These are phyloP conservation scores for Anolis sagrei DNA, from an alignment of 2,113 vertebrate genomes.

Conservation along the genomic window DNA sequence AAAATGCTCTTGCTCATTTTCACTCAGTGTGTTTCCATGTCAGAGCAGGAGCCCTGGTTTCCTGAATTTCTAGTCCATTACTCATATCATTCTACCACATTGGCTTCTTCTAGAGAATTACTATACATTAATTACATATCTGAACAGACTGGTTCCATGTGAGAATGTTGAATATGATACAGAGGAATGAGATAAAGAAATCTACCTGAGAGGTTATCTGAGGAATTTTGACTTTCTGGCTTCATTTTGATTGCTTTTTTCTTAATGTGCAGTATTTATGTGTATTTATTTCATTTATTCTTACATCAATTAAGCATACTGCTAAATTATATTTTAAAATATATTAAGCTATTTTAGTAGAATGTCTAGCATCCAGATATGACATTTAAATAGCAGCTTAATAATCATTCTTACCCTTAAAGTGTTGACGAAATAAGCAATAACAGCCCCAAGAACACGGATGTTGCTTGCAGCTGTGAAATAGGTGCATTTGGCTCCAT, in stretches of 20 bases:
- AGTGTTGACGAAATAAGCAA: conserved; percentile 32
- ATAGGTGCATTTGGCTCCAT: conserved; percentile 42
- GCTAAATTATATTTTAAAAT: neutral
- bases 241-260: neutral
- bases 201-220: neutral
- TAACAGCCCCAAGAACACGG: conserved; percentile 47
- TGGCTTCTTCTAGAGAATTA: neutral
- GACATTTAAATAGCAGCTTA: neutral
- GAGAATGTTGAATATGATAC: neutral
- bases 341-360: neutral
- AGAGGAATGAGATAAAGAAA: neutral
- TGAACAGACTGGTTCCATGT: neutral
- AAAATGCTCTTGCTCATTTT: too few relatives aligned
- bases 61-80: too few relatives aligned
- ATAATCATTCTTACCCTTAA: conserved; percentile 32
- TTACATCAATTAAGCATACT: neutral
- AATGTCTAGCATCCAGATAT: neutral
- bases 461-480: conserved; percentile 45
- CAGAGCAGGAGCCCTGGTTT: too few relatives aligned
- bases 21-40: too few relatives aligned
- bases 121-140: neutral
- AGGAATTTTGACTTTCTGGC: neutral
- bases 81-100: too few relatives aligned
- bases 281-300: neutral
- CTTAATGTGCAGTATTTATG: neutral